Base-by-base conservation (phyloP, 2,797 vertebrate species). In the Chelonia mydas region DNA sequence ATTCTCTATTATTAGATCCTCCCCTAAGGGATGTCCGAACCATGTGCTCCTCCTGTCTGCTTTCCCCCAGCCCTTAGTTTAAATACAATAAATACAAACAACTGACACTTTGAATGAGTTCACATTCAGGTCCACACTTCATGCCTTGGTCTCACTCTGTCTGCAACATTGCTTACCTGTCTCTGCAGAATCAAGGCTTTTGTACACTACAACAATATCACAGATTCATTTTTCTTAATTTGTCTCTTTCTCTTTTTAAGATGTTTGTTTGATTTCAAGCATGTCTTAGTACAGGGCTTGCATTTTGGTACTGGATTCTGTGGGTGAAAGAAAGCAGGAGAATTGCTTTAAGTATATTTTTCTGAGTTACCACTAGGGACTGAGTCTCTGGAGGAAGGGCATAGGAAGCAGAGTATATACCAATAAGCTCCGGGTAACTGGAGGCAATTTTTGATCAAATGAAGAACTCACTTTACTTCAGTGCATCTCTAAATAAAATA, bases 391-490 rank as follows among this genome's bases (percentile, higher is more conserved):
- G 90, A 6, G 87, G 82, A 95, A 85, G 85, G 83, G 88, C 80
- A 84, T 77, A 90, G 89, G 87, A 77, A 92, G 2, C 93, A 89
- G 91, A 95, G 91, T 94, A 84, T 89, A 12, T 86, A 83, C 68
- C 28, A 72, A 81, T 81, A 80, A 77, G 85, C 79, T 92, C 87
- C 94, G 93, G 27, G 84, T 93, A 91, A 94, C 97, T 84, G 27
- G 89, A 89, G 96, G 94, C 87, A 94, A 82, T 95, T 96, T 96
- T 87, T 94, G 84, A 84, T 94, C 86, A 91, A 74, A 57, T 50
- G 76, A 83, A 95, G 83, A 80, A 53, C 90, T 95, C 81, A 85
- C n/a, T 89, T 95, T 94, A 93, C 92, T 88, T 95, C 93, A 93
- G 25, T 78, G 90, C 84, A 55, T 96, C 90, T 90, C 81, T 90